Evolutionary conservation across 2,888 invertebrate species (phyloP).

Genomic region (Drosophila ezoana): DNA sequence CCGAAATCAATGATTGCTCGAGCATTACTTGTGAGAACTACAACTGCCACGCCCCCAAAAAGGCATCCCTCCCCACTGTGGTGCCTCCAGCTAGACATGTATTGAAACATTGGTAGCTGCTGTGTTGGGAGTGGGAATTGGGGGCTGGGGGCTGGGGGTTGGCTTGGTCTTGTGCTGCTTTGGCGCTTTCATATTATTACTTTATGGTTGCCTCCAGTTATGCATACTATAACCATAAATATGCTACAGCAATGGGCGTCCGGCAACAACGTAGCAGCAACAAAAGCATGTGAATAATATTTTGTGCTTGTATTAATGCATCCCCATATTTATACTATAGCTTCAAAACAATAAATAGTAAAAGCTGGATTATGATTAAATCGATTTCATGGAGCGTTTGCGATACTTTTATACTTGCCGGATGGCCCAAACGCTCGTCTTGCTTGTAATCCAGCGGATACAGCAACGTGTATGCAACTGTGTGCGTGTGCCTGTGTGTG

Average conservation of each 20-base stretch:
- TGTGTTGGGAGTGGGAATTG: neutral
- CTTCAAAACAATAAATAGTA: slow-evolving; percentile 80
- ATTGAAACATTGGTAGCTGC: slow-evolving; percentile 56
- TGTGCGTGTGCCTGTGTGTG: slow-evolving; percentile 1
- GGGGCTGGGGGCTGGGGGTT: slow-evolving; percentile 3
- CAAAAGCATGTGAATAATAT: slow-evolving; percentile 66
- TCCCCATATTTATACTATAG: slow-evolving; percentile 79
- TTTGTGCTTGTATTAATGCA: slow-evolving; percentile 79
- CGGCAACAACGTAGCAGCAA: slow-evolving; percentile 38
- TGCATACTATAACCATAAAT: slow-evolving; percentile 80
- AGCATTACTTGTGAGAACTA: slow-evolving; percentile 67
- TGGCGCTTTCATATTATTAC: slow-evolving; percentile 76
- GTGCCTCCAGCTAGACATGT: slow-evolving; percentile 44
- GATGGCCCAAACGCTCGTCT: slow-evolving; percentile 37
- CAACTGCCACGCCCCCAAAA: slow-evolving; percentile 61
- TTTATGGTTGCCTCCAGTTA: slow-evolving; percentile 79
- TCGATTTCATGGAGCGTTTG: slow-evolving; percentile 73
- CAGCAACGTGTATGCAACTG: neutral
- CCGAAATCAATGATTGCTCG: slow-evolving; percentile 79
- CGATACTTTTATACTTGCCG: slow-evolving; percentile 46
- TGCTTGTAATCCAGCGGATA: slow-evolving; percentile 47
- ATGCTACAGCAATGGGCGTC: slow-evolving; percentile 57
- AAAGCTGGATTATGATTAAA: slow-evolving; percentile 81
- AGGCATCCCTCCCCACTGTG: neutral
- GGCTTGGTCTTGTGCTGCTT: slow-evolving; percentile 17